phyloP scores from a whole-genome alignment of 2,888 invertebrate genomes.

The Cecidostiba fungosa region DNA sequence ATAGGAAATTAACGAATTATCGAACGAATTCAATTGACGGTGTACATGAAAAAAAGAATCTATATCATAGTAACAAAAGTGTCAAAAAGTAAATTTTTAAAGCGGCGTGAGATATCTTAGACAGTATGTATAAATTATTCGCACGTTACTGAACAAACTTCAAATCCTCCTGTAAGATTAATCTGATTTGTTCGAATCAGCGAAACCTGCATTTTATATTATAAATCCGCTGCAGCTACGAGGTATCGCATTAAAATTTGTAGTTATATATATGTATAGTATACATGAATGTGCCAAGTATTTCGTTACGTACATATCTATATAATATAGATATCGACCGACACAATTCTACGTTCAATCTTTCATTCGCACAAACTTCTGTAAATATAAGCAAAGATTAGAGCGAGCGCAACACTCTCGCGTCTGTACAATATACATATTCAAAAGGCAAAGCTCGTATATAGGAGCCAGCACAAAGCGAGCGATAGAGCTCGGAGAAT shows the following conservation, averaged over 20 bases:
- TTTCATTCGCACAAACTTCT: background rate
- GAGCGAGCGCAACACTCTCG: background rate
- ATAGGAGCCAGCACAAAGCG: background rate
- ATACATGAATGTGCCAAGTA: background rate
- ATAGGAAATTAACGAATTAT: background rate
- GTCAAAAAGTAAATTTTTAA: constrained; percentile 14
- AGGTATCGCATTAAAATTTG: too few relatives aligned
- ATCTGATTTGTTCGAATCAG: too few relatives aligned
- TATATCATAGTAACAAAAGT: background rate
- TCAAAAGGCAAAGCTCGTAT: background rate
- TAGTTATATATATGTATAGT: background rate
- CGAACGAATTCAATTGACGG: too few relatives aligned
- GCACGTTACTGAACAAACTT: too few relatives aligned
- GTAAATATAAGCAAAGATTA: constrained; percentile 26
- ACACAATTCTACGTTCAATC: background rate
- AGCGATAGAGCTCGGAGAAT: constrained; percentile 5
- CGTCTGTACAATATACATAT: background rate
- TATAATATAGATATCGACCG: background rate
- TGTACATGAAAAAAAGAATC: background rate
- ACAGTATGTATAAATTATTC: background rate
- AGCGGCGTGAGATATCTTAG: background rate
- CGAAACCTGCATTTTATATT: background rate
- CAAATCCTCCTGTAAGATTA: background rate
- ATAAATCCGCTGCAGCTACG: too few relatives aligned
- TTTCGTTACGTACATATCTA: background rate